phyloP scores from a whole-genome alignment of 2,113 vertebrate genomes.

The Bubalus kerabau region DNA sequence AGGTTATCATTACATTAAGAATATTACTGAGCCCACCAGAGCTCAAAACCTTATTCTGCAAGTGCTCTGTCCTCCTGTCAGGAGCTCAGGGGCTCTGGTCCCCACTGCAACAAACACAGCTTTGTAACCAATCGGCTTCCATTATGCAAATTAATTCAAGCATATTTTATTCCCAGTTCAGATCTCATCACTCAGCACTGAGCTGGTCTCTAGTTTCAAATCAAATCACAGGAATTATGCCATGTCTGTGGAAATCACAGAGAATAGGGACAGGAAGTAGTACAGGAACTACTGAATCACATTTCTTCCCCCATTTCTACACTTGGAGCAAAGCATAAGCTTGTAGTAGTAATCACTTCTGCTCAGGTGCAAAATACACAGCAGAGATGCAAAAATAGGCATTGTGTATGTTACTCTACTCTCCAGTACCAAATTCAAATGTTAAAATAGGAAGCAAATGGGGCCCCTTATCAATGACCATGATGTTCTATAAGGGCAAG shows the following conservation, averaged over 20 bases:
- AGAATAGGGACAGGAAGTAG: conserved; percentile 24
- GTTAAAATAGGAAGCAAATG: neutral
- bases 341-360: neutral
- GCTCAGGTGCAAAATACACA: conserved; percentile 14
- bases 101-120: conserved; percentile 67
- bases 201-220: conserved; percentile 63
- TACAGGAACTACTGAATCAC: conserved; percentile 36
- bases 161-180: conserved; percentile 64
- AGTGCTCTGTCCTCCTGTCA: conserved; percentile 15
- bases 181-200: conserved; percentile 63
- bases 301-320: conserved; percentile 42
- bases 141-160: conserved; percentile 76
- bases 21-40: conserved; percentile 34
- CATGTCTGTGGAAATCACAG: conserved; percentile 52
- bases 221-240: conserved; percentile 71
- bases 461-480: neutral
- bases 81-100: conserved; percentile 34
- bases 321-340: neutral
- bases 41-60: conserved; percentile 38
- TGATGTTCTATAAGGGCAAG: neutral
- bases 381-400: neutral
- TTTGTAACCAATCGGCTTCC: conserved; percentile 71
- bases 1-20: conserved; percentile 57
- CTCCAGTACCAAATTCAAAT: neutral
- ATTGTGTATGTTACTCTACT: neutral